Percentiles rank a stretch among this genome's conserved stretches.
Evolutionary conservation across 2,113 vertebrate genomes (phyloP).

Genomic region (Ia io): DNA sequence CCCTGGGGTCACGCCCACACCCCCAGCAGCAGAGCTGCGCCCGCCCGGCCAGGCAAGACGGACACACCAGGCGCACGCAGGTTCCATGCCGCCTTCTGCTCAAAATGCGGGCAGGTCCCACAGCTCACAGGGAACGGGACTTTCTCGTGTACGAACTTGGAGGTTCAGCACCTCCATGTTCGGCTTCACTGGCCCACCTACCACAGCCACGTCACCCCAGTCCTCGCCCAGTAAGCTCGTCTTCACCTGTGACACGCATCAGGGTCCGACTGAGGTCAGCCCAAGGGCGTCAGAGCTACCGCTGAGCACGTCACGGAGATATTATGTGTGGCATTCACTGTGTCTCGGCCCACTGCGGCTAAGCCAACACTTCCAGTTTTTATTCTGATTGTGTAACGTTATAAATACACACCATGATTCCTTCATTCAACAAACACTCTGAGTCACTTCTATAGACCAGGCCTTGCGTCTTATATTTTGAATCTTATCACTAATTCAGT

Average conservation of each 20-base stretch:
- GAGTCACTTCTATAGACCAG: not conserved
- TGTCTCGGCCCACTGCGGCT: not conserved
- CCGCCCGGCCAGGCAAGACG: not conserved
- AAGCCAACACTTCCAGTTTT: not conserved
- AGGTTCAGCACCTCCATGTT: not conserved
- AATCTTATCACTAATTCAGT: not conserved
- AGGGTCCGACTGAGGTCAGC: not conserved
- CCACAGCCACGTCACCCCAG: not conserved
- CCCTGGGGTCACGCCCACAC: not conserved
- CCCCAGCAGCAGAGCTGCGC: not conserved
- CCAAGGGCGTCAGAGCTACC: not conserved
- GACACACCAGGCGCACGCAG: not conserved
- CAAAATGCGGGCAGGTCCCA: not conserved
- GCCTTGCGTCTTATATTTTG: not conserved
- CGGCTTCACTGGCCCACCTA: not conserved
- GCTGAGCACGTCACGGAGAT: rapidly evolving
- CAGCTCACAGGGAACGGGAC: not conserved
- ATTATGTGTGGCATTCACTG: rapidly evolving
- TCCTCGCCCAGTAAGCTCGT: not conserved
- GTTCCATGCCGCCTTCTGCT: not conserved
- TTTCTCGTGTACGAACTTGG: not conserved
- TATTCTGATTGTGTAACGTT: not conserved
- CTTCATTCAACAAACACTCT: not conserved
- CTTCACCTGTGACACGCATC: not conserved
- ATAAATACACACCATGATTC: not conserved